A percentile compares a stretch with the other conserved stretches of the same genome.
Conservation (phyloP, 1,140 invertebrate genomes). For the Dendroctonus ponderosae region DNA sequence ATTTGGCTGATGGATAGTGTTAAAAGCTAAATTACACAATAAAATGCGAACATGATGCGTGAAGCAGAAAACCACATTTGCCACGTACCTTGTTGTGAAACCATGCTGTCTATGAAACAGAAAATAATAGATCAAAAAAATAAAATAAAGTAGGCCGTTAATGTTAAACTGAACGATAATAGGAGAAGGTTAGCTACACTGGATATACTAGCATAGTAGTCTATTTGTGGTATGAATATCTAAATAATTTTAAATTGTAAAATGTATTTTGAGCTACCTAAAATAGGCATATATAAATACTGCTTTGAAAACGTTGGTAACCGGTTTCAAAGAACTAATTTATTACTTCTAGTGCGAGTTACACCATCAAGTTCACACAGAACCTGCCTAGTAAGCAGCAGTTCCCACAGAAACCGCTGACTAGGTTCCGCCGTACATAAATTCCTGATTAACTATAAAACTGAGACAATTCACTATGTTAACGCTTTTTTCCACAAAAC, state of each 20-base stretch:
- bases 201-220: neutral
- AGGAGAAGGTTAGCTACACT: neutral
- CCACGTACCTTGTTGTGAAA: conserved; percentile 33
- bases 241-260: too few relatives aligned
- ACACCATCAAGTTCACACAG: too few relatives aligned
- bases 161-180: conserved; percentile 1
- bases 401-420: too few relatives aligned
- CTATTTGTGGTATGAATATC: too few relatives aligned
- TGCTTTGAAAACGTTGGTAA: neutral
- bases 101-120: conserved; percentile 32
- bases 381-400: too few relatives aligned
- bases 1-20: too few relatives aligned
- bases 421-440: too few relatives aligned
- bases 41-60: neutral
- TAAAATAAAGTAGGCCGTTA: conserved; percentile 1
- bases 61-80: conserved; percentile 22
- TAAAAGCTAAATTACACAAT: too few relatives aligned
- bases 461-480: too few relatives aligned
- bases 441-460: too few relatives aligned
- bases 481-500: too few relatives aligned
- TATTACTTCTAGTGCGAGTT: neutral
- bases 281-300: neutral
- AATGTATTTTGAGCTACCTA: neutral
- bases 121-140: conserved; percentile 9
- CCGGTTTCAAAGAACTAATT: neutral